Conservation (phyloP, 2,797 vertebrate species). For the Gouania willdenowi region DNA sequence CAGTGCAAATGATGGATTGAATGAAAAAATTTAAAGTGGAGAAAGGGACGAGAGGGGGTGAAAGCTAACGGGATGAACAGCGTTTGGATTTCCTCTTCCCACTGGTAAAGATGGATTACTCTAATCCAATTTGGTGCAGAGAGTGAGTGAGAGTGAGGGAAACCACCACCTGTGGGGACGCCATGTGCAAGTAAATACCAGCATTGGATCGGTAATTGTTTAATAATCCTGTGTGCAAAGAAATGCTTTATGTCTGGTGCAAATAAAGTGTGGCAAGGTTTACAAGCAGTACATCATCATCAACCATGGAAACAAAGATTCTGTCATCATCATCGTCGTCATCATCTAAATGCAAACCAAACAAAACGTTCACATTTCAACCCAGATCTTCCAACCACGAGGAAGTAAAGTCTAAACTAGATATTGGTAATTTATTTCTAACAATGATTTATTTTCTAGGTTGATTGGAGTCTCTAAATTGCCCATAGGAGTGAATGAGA, state of each 20-base stretch:
- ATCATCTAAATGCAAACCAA: conserved; percentile 22
- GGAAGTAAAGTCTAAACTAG: no score
- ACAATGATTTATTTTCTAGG: no score
- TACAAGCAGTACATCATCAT: conserved; percentile 18
- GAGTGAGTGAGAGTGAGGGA: conserved; percentile 4
- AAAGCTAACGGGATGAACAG: conserved; percentile 35
- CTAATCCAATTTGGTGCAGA: conserved; percentile 44
- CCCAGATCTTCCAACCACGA: no score
- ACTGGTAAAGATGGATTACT: conserved; percentile 44
- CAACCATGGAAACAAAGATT: no score
- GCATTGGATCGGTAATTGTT: neutral
- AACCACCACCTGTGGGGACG: neutral
- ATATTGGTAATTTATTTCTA: no score
- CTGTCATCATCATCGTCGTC: no score
- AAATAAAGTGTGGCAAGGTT: conserved; percentile 28
- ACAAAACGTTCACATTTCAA: conserved; percentile 36
- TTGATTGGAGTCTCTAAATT: no score
- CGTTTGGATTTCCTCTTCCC: conserved; percentile 36
- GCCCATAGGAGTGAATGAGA: no score
- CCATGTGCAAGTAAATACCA: conserved; percentile 27
- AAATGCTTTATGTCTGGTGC: conserved; percentile 29
- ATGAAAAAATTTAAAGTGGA: no score
- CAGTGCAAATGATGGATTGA: no score
- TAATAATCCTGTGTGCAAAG: conserved; percentile 1
- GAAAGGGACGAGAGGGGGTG: conserved; percentile 10